Evolutionary conservation across 2,113 vertebrate genomes (phyloP).

Genomic region (Sander vitreus): DNA sequence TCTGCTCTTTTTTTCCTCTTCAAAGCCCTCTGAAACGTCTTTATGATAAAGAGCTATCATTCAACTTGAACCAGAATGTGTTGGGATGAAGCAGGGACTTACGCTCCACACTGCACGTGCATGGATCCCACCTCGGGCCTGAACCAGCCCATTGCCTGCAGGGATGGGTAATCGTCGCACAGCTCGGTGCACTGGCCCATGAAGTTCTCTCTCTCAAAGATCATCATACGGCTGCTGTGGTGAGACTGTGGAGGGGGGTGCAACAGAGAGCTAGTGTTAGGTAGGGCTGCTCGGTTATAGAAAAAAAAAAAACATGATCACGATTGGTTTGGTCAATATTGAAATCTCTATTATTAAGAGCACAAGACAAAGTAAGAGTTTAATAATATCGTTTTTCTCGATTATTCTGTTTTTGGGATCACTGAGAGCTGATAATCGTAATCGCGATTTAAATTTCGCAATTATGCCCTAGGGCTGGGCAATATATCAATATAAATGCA

Average conservation of each 20-base stretch:
- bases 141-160: slow-evolving; percentile 85
- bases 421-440: no score
- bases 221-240: slow-evolving; percentile 82
- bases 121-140: slow-evolving; percentile 83
- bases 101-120: slow-evolving; percentile 85
- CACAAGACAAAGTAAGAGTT: no score
- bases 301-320: no score
- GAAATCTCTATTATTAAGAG: no score
- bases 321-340: no score
- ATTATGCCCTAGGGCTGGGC: no score
- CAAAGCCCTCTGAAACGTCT: background rate
- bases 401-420: no score
- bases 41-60: background rate
- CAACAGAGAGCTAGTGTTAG: background rate
- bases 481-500: no score
- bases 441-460: no score
- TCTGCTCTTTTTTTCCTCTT: background rate
- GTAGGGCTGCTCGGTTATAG: background rate
- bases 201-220: slow-evolving; percentile 85
- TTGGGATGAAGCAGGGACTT: slow-evolving; percentile 49
- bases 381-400: no score
- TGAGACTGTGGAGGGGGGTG: slow-evolving; percentile 72
- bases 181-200: slow-evolving; percentile 79
- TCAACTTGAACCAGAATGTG: background rate
- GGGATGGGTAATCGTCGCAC: slow-evolving; percentile 85